Evolutionary conservation across 2,797 vertebrate genomes (phyloP), one percentile per base, ranked within the genome.

Genomic region (Garrulus glandarius): DNA sequence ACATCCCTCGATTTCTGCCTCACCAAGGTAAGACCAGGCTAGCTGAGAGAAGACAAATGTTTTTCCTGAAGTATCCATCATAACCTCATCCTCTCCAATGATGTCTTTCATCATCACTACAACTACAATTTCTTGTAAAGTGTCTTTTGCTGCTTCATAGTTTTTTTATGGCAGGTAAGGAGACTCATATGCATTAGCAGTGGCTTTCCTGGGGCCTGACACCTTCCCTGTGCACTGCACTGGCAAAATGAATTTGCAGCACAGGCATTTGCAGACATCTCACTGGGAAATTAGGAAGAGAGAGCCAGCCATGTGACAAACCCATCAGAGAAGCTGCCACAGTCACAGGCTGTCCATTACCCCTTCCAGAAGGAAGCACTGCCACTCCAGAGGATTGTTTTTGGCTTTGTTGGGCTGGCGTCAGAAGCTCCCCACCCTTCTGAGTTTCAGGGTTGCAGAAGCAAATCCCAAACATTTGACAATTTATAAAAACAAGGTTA

Each of bases 401-500:
- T 53, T 1, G 24, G 72, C 65, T 88, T 63, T 27, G 27, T 9
- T 67, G 69, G 44, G 60, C 60, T 92, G 52, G 17, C 80, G 4
- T 63, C 90, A 83, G 67, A 67, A 74, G n/a, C 29, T 84, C 44
- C 41, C 27, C 13, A 3, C 59, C 79, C 37, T 59, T 55, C 39
- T 17, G 41, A 53, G 24, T 52, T 55, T 34, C 30, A 67, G 17
- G 5, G 13, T 24, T 91, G 57, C 89, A 94, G 57, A 76, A 94
- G 68, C 47, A 72, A 80, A 61, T 67, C 34, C 37, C 65, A 76
- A 93, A 60, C 2, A 3, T 59, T 63, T 44, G 67, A 37, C 76
- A 76, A 44, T 74, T 77, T 61, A 41, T 29, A 79, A 79, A 69
- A 86, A 90, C 83, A 88, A 67, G 86, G 71, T 88, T 92, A 79